Evolutionary conservation across 2,113 vertebrate species (phyloP).

Genomic region (Etheostoma cragini): DNA sequence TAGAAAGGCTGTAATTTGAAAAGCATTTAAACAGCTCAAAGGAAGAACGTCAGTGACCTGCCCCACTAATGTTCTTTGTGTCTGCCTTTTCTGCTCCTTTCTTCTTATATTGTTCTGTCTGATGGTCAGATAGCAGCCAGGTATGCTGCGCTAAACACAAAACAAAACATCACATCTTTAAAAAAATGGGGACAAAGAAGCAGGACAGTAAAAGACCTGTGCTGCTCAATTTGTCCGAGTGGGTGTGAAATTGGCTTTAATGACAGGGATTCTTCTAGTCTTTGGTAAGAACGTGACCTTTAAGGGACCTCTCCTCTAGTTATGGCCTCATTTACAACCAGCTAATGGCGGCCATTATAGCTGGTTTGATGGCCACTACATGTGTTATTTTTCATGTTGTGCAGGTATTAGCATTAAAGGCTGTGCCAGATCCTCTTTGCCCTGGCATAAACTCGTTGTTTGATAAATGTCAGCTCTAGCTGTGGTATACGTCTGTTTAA

Average conservation of each 20-base stretch:
- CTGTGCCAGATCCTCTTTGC: constrained; percentile 33
- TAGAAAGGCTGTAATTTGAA: constrained; percentile 70
- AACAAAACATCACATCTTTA: background rate
- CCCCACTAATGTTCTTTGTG: background rate
- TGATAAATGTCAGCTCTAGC: constrained; percentile 1
- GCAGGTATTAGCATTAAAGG: constrained; percentile 49
- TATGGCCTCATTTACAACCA: constrained; percentile 55
- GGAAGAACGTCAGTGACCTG: background rate
- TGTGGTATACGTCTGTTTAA: background rate
- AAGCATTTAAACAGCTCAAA: constrained; percentile 69
- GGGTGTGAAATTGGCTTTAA: constrained; percentile 56
- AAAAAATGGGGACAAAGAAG: background rate
- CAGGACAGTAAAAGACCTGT: background rate
- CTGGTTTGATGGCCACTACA: constrained; percentile 16
- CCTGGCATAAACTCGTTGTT: constrained; percentile 19
- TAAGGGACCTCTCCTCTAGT: constrained; percentile 58
- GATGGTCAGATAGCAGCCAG: background rate
- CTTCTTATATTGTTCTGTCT: background rate
- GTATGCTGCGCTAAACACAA: background rate
- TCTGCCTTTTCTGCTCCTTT: background rate
- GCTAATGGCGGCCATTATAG: constrained; percentile 34
- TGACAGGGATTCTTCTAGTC: constrained; percentile 48
- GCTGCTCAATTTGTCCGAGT: constrained; percentile 1
- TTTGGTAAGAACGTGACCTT: constrained; percentile 45
- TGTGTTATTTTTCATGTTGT: constrained; percentile 50